Evolutionary conservation across 2,888 invertebrate species (phyloP).

Genomic region (Eustalomyia histrio): DNA sequence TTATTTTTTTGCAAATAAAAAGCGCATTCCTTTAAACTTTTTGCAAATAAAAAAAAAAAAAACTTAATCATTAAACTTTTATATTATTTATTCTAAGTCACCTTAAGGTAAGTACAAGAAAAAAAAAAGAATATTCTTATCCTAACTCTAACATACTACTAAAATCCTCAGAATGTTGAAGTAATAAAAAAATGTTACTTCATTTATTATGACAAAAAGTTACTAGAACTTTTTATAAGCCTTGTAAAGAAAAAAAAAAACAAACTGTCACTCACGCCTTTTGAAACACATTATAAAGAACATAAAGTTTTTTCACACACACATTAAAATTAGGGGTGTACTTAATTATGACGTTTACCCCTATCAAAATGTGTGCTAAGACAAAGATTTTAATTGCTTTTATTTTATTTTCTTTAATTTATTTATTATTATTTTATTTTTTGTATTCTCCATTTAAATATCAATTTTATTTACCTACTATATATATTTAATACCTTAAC

Average conservation of each 20-base stretch:
- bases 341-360: too few relatives aligned
- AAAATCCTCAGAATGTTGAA: neutral
- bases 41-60: conserved; percentile 19
- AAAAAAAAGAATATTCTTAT: neutral
- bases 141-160: neutral
- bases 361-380: too few relatives aligned
- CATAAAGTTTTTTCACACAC: too few relatives aligned
- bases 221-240: conserved; percentile 25
- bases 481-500: neutral
- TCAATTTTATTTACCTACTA: too few relatives aligned
- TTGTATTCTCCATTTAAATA: too few relatives aligned
- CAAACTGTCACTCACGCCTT: conserved; percentile 23
- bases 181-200: conserved; percentile 28
- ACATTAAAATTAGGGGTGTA: too few relatives aligned
- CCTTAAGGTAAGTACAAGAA: conserved; percentile 15
- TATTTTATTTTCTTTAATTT: too few relatives aligned
- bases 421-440: too few relatives aligned
- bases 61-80: conserved; percentile 40
- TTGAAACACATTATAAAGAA: neutral
- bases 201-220: conserved; percentile 41
- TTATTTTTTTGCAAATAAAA: neutral
- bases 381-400: too few relatives aligned
- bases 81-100: conserved; percentile 46
- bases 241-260: conserved; percentile 3
- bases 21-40: conserved; percentile 7